phyloP scores from a whole-genome alignment of 2,797 vertebrate genomes.

The Danio tinwini region DNA sequence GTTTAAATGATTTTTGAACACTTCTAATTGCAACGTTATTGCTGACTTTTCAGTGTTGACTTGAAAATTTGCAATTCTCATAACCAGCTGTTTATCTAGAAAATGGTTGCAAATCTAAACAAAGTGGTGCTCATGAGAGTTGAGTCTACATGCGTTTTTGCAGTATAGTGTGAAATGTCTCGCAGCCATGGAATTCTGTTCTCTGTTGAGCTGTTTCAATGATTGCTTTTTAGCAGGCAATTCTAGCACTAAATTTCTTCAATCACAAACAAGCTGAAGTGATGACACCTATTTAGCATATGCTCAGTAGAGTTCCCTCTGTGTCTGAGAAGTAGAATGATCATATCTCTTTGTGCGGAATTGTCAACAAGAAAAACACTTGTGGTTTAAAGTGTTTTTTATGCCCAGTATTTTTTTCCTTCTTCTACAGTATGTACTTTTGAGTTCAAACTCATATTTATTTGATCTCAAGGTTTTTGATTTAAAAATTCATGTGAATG shows the following conservation, averaged over 20 bases:
- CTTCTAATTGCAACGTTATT: neutral
- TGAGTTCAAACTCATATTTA: neutral
- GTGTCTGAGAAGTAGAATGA: neutral
- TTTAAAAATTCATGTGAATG: neutral
- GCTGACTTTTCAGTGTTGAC: neutral
- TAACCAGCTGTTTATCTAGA: neutral
- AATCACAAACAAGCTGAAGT: conserved; percentile 4
- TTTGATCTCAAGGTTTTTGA: neutral
- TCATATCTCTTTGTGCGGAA: neutral
- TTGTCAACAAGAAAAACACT: conserved; percentile 13
- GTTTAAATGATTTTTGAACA: neutral
- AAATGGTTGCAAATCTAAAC: neutral
- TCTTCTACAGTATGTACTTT: neutral
- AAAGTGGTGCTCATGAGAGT: neutral
- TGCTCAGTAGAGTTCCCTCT: neutral
- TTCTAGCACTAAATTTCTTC: neutral
- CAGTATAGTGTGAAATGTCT: conserved; percentile 10
- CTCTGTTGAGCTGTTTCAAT: conserved; percentile 8
- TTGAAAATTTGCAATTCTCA: neutral
- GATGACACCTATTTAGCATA: conserved; percentile 30
- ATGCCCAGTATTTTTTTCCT: neutral
- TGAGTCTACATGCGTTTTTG: neutral
- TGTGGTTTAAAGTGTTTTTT: neutral
- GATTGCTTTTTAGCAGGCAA: conserved; percentile 20
- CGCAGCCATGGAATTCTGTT: neutral